phyloP scores from a whole-genome alignment of 2,888 invertebrate species.

The Eupithecia subumbrata region DNA sequence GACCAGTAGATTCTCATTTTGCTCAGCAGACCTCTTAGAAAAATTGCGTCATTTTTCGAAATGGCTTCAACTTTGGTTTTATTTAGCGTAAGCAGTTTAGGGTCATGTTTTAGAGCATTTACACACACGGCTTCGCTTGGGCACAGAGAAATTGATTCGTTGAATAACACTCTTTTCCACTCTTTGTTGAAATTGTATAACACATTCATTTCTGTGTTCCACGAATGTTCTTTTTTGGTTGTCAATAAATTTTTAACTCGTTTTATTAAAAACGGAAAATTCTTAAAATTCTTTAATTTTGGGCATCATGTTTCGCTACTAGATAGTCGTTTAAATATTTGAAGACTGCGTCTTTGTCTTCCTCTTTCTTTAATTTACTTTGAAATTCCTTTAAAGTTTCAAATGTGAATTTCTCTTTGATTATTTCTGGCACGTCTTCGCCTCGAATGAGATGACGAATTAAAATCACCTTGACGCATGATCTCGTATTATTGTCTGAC shows the following conservation, averaged over 20 bases:
- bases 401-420: constrained; percentile 62
- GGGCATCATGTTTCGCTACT: constrained; percentile 45
- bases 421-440: constrained; percentile 58
- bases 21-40: constrained; percentile 51
- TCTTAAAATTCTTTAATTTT: constrained; percentile 57
- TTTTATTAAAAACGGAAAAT: constrained; percentile 51
- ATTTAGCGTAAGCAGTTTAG: constrained; percentile 56
- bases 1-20: constrained; percentile 69
- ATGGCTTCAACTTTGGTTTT: constrained; percentile 51
- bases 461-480: constrained; percentile 60
- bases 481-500: constrained; percentile 60
- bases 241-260: constrained; percentile 55
- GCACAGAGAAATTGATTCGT: constrained; percentile 59
- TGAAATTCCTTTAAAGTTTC: constrained; percentile 52
- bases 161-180: constrained; percentile 65
- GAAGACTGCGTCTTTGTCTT: constrained; percentile 60
- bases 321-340: constrained; percentile 54
- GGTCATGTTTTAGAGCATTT: constrained; percentile 69
- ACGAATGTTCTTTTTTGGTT: constrained; percentile 52
- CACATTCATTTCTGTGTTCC: constrained; percentile 47
- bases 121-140: constrained; percentile 57
- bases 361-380: constrained; percentile 50
- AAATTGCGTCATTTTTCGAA: constrained; percentile 51
- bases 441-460: constrained; percentile 60
- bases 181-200: constrained; percentile 62